A percentile compares a stretch with the other conserved stretches of the same genome.
phyloP scores from a whole-genome alignment of 2,797 vertebrate genomes.

The Mareca strepera region DNA sequence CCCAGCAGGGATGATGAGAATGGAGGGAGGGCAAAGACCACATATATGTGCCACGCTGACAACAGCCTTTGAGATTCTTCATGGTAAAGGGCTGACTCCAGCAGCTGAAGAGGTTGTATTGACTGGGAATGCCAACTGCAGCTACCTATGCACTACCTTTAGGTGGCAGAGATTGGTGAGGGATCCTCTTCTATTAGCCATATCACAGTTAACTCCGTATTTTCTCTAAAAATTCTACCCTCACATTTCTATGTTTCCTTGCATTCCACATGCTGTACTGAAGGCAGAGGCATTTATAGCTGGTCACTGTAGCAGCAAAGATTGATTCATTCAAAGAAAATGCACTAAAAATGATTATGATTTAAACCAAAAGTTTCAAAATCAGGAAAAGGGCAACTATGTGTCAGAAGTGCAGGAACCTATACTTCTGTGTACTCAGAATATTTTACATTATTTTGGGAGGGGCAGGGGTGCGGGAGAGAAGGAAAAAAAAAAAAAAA shows the following conservation, averaged over 20 bases:
- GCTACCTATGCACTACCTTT: neutral
- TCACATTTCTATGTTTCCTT: neutral
- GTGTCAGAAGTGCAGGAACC: neutral
- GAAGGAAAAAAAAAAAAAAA: neutral
- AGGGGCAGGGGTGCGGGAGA: neutral
- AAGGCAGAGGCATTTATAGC: neutral
- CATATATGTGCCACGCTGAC: accelerated
- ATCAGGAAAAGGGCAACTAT: neutral
- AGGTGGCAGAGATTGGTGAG: neutral
- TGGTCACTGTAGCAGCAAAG: neutral
- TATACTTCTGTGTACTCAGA: neutral
- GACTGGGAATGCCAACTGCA: neutral
- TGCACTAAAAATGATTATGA: neutral
- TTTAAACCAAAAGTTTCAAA: neutral
- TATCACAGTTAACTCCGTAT: neutral
- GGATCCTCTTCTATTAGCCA: neutral
- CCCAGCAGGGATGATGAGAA: neutral
- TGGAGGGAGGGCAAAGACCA: neutral
- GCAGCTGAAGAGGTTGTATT: neutral
- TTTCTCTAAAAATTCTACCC: neutral
- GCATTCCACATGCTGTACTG: neutral
- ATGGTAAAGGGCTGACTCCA: neutral
- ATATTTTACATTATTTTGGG: neutral
- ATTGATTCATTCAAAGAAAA: neutral
- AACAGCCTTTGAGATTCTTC: neutral